Percentiles rank a stretch among this genome's conserved stretches.
These are phyloP conservation scores for Ormyrus thymus DNA, from an alignment of 2,888 invertebrate species.

Conservation along the genomic window DNA sequence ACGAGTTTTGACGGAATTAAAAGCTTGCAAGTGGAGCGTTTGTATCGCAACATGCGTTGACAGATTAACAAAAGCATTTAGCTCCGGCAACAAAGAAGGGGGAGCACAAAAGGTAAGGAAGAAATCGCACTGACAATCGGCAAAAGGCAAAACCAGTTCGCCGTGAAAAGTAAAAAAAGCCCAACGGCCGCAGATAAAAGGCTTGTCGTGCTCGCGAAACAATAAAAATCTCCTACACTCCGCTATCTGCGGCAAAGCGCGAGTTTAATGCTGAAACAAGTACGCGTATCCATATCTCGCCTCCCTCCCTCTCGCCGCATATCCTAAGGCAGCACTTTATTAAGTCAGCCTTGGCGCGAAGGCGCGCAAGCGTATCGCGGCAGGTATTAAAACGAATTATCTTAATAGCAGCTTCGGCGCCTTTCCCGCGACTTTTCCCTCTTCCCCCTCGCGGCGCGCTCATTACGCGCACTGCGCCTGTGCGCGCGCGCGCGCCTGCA, in stretches of 20 bases:
- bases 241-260: slow-evolving; percentile 19
- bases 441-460: slow-evolving; percentile 3
- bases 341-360: slow-evolving; percentile 24
- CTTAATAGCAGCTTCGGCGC: slow-evolving; percentile 69
- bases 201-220: neutral
- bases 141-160: slow-evolving; percentile 37
- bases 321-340: slow-evolving; percentile 23
- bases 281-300: slow-evolving; percentile 12
- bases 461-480: neutral
- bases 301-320: neutral
- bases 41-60: no score
- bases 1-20: no score
- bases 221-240: slow-evolving; percentile 4
- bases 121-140: neutral
- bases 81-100: no score
- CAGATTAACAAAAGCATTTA: no score
- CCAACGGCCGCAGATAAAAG: slow-evolving; percentile 1
- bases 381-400: slow-evolving; percentile 69
- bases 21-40: no score
- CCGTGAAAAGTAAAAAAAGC: neutral
- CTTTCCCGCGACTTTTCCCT: slow-evolving; percentile 54
- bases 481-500: neutral
- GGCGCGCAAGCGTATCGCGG: slow-evolving; percentile 28
- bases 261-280: slow-evolving; percentile 14
- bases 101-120: neutral